Percentiles rank a stretch among this genome's conserved stretches.
Conservation (phyloP, 2,888 invertebrate species). For the Prosapia bicincta region DNA sequence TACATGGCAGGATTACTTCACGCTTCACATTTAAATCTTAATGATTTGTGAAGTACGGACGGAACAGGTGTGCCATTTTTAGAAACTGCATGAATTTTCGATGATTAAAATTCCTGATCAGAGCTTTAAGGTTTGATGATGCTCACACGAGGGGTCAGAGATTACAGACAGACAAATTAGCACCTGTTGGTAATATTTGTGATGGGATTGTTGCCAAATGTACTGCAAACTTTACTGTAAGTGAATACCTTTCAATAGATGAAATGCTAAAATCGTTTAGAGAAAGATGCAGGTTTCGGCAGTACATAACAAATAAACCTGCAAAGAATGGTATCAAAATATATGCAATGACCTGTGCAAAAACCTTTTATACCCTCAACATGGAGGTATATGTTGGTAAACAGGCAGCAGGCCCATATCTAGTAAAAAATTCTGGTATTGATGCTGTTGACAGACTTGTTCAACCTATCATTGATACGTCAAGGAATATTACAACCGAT, state of each 20-base stretch:
- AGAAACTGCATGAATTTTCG: slow-evolving; percentile 19
- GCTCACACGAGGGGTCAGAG: slow-evolving; percentile 33
- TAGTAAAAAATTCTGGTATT: slow-evolving; percentile 24
- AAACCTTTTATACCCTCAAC: slow-evolving; percentile 31
- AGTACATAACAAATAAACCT: slow-evolving; percentile 41
- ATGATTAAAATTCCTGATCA: slow-evolving; percentile 24
- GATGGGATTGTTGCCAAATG: slow-evolving; percentile 41
- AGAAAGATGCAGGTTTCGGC: slow-evolving; percentile 38
- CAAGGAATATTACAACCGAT: slow-evolving; percentile 39
- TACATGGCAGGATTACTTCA: slow-evolving; percentile 6
- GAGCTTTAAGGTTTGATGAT: slow-evolving; percentile 28
- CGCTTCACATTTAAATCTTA: slow-evolving; percentile 31
- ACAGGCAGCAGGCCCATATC: slow-evolving; percentile 33
- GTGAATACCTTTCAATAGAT: slow-evolving; percentile 38
- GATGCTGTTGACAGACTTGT: slow-evolving; percentile 33
- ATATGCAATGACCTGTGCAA: slow-evolving; percentile 36
- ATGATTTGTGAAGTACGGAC: slow-evolving; percentile 25
- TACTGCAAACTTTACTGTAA: slow-evolving; percentile 33
- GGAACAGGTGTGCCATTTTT: slow-evolving; percentile 27
- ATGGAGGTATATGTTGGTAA: slow-evolving; percentile 34
- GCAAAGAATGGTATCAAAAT: slow-evolving; percentile 42
- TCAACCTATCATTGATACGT: slow-evolving; percentile 27
- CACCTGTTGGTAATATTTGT: slow-evolving; percentile 40
- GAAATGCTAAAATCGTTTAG: slow-evolving; percentile 40
- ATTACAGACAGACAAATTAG: slow-evolving; percentile 37